Conservation (phyloP, 2,797 vertebrate species). For the Scomberomorus guttatus region DNA sequence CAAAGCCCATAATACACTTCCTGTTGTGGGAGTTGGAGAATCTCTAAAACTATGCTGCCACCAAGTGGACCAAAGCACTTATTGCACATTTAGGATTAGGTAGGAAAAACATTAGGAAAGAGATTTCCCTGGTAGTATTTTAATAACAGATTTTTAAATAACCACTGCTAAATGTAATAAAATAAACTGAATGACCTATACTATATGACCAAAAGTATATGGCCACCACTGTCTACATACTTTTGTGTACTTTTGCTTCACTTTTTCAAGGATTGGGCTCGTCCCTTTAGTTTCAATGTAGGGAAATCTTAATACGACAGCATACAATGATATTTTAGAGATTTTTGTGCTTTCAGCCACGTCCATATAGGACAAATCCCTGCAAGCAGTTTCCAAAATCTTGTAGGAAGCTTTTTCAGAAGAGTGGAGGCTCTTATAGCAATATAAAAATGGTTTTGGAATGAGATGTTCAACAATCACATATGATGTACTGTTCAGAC, state of each 20-base stretch:
- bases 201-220: background rate
- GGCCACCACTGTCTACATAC: no score
- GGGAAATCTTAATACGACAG: no score
- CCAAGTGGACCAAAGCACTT: constrained; percentile 46
- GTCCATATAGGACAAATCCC: background rate
- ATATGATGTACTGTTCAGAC: background rate
- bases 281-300: no score
- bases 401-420: background rate
- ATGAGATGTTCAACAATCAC: background rate
- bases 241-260: no score
- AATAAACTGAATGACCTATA: background rate
- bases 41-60: constrained; percentile 56
- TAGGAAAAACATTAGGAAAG: background rate
- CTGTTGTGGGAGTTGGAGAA: background rate
- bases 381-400: background rate
- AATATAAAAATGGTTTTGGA: background rate
- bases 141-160: background rate
- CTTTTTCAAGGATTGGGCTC: no score
- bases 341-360: no score
- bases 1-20: background rate
- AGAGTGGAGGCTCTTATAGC: background rate
- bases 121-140: background rate
- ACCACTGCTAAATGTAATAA: background rate
- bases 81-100: constrained; percentile 34
- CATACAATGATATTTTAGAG: no score